Base-by-base conservation (phyloP, 2,888 invertebrate species). In the Maniola hyperantus region DNA sequence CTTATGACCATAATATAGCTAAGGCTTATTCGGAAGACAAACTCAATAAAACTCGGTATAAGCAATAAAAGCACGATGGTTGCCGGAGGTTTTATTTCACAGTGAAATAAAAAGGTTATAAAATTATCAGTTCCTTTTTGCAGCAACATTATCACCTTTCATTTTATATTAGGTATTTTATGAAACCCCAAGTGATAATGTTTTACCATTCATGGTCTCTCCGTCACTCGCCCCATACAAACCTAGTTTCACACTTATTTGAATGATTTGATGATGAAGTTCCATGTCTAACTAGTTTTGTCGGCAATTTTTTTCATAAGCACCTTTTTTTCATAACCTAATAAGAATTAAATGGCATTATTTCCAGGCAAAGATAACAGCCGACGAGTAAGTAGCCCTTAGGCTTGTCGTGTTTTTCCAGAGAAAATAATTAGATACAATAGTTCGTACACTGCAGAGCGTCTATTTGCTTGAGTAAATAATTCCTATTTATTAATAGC, bases 81-180 rank as follows among this genome's bases (percentile, higher is more conserved):
- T 48, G 15, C 55, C 26, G 33, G 33, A 39, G 54, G 46, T 57
- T 53, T 61, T 46, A 50, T 66, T 66, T 66, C 66, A 62, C 26
- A 20, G 48, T 34, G 61, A 62, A 68, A 68, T 65, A 64, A 68
- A 68, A 68, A 65, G 55, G 68, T 57, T 61, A 61, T 65, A 61
- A 68, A 68, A 64, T 64, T 64, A 65, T 64, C 67, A 61, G 61
- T 44, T 61, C 50, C 36, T 68, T 62, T 65, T 34, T 51, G 44
- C 18, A 15, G 48, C 13, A 57, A 64, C 18, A 39, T 60, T 48
- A 64, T 64, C 67, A 67, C 39, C 54, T 46, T 65, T 65, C 54
- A 44, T 57, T 48, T 58, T 42, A 65, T 62, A 46, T 53, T 62
- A 48, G n/a, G 18, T 65, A 62, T 64, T 61, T 57, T 51, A 67